These are phyloP conservation scores for Calameuta pallipes DNA, from an alignment of 2,888 invertebrate species.

Conservation along the genomic window DNA sequence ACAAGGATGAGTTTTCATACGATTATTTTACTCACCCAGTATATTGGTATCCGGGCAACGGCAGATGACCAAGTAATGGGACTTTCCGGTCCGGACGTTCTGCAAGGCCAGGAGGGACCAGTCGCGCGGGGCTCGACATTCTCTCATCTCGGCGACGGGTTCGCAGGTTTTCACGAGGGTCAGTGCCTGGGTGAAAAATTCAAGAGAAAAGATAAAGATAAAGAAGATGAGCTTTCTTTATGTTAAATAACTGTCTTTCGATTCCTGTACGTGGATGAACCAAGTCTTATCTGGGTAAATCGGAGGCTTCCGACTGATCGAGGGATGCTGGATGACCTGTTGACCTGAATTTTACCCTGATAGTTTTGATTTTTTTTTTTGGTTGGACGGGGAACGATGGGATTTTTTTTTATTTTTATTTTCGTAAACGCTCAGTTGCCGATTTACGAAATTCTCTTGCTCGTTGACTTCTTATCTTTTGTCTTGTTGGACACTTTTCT, in stretches of 20 bases:
- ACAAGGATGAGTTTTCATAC: background rate
- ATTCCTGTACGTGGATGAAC: background rate
- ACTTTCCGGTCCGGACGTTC: slow-evolving; percentile 92
- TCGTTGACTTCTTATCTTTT: background rate
- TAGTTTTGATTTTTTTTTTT: background rate
- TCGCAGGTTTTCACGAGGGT: slow-evolving; percentile 95
- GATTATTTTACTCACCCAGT: slow-evolving; percentile 73
- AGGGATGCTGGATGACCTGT: no score
- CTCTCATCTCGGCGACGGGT: slow-evolving; percentile 89
- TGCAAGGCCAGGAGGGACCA: slow-evolving; percentile 93
- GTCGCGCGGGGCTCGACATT: slow-evolving; percentile 88
- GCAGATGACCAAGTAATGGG: slow-evolving; percentile 93
- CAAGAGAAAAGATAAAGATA: background rate
- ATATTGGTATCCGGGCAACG: slow-evolving; percentile 87
- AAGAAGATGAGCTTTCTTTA: no score
- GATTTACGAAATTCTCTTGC: background rate
- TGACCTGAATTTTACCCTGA: no score
- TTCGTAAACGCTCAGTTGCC: no score
- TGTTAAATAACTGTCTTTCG: no score
- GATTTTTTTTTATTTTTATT: no score
- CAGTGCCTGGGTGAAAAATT: slow-evolving; percentile 70
- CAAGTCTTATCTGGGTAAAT: background rate
- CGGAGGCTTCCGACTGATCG: no score
- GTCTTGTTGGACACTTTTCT: background rate
- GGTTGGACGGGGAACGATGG: background rate